Base-by-base conservation (phyloP, 1,140 invertebrate species). In the Drosophila nannoptera region DNA sequence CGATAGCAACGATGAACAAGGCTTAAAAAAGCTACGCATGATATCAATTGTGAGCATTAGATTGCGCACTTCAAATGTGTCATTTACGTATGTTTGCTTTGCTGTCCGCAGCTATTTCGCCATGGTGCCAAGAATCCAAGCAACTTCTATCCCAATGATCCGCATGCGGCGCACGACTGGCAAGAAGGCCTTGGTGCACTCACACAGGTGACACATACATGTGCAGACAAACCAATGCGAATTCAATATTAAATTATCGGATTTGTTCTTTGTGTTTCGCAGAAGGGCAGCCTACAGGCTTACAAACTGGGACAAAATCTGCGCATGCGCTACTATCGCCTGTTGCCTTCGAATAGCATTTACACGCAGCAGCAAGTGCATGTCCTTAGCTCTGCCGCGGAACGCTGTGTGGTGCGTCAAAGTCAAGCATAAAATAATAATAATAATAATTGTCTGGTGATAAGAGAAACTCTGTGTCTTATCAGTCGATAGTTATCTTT, bases 261-360 rank as follows among this genome's bases (percentile, higher is more conserved):
- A 38, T 38, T 38, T 35, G 35, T 35, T 7, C 8, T 40, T 50
- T n/a, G 54, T 38, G 4, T 8, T 7, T 43, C 36, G 71, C 83
- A 97, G 96, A 91, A 91, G 82, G 96, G 96, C 6, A 96, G 95
- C 90, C 78, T 91, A 7, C 93, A 96, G 87, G 90, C 96, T 42
- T 96, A 94, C 88, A 91, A 92, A 33, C 87, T 97, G n/a, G 96
- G 96, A 0, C 91, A 93, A 77, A 95, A 92, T 89, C 90, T 96
- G 60, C 91, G 94, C 46, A 88, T 91, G 52, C 91, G 93, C 55
- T 97, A 97, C 87, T 91, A 91, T 45, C 91, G 91, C 40, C 92
- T 95, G 63, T 86, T 94, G 43, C 92, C 94, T 3, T 91, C 92
- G 14, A 90, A 92, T 55, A 90, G 90, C 59, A 90, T 91, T 22